Conservation (phyloP, 1,140 invertebrate species). For the Apis mellifera region Amel_HAv3.1 CM009940.2:9296501-9297000, state of each 20-base stretch:
- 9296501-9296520: slow-evolving; percentile 27
- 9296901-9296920: slow-evolving; percentile 59
- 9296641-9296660: not conserved
- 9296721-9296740: not conserved
- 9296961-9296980: slow-evolving; percentile 36
- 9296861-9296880: not conserved
- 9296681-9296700: too few relatives aligned
- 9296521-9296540: slow-evolving; percentile 49
- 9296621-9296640: too few relatives aligned
- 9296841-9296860: slow-evolving; percentile 9
- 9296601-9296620: not conserved
- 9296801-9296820: slow-evolving; percentile 33
- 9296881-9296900: slow-evolving; percentile 25
- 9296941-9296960: slow-evolving; percentile 56
- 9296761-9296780: not conserved
- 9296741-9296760: not conserved
- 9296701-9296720: not conserved
- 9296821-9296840: slow-evolving; percentile 6
- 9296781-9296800: slow-evolving; percentile 4
- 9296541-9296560: not conserved
- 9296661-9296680: too few relatives aligned
- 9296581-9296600: not conserved
- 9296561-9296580: not conserved
- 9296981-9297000: slow-evolving; percentile 7
- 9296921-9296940: slow-evolving; percentile 24